Base-by-base conservation (phyloP, 2,113 vertebrate species). In the Daphoenositta chrysoptera region DNA sequence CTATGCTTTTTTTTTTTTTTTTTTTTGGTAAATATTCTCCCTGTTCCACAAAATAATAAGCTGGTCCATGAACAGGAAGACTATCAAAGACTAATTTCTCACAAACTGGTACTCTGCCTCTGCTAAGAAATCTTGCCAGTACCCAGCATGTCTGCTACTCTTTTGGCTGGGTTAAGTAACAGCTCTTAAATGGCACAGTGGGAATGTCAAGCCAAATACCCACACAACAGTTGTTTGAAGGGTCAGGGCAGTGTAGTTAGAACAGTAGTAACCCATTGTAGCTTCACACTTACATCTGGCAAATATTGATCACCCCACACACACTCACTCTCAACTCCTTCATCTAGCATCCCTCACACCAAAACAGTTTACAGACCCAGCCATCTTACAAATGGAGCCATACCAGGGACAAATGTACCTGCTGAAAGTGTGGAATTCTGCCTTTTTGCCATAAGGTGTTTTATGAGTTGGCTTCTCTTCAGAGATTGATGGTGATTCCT, bases 401-500 rank as follows among this genome's bases (percentile, higher is more conserved):
- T 14, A 27, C 91, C 39, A 56, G 30, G 11, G 63, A 89, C 33
- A 57, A 82, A 91, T 4, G 10, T 53, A 99, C 99, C 98, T 98
- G 96, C 93, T 98, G 50, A 98, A 97, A 92, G 95, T 94, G 73
- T 98, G 83, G 83, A 98, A 97, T 53, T 66, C 94, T 69, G 70
- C 86, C 75, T 87, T 97, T 90, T 56, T 47, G 37, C n/a, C 48
- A 90, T n/a, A 90, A 80, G 71, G 65, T 26, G 2, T 72, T 96
- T 97, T 94, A 65, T 90, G 66, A 42, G 19, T 64, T 87, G 85
- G 72, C 37, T 90, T 96, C 42, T 93, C 97, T 90, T 97, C 97
- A 96, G 98, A 98, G 23, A 98, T 82, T 4, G 98, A 97, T 17
- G 85, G 92, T 4, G 94, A 95, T 66, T 99, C 99, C 44, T 99